These are phyloP conservation scores for Tholera decimalis DNA, from an alignment of 2,888 invertebrate genomes.

Conservation along the genomic window DNA sequence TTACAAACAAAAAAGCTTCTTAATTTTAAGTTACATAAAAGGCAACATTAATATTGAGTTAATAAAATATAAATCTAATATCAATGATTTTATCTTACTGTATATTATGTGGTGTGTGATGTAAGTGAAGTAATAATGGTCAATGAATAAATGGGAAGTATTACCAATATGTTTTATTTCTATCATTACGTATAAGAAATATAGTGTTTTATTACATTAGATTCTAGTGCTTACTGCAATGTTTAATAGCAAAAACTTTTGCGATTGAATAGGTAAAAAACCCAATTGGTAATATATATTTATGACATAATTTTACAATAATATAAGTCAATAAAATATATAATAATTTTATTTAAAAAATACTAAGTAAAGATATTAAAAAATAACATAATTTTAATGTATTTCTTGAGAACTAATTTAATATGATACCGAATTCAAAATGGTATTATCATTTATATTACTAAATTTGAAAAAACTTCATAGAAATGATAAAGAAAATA, in stretches of 20 bases:
- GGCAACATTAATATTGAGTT: conserved; percentile 53
- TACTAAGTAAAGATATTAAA: too few relatives aligned
- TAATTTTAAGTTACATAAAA: conserved; percentile 39
- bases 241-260: conserved; percentile 15
- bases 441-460: background rate
- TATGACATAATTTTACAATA: conserved; percentile 5
- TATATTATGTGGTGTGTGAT: conserved; percentile 67
- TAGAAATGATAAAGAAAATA: background rate
- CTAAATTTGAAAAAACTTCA: background rate
- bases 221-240: conserved; percentile 19
- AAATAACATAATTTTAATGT: background rate
- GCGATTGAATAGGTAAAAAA: conserved; percentile 9
- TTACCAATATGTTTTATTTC: conserved; percentile 58
- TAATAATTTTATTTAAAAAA: too few relatives aligned
- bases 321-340: conserved; percentile 2
- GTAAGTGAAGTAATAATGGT: conserved; percentile 69
- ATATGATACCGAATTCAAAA: background rate
- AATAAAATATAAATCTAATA: conserved; percentile 41
- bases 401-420: background rate
- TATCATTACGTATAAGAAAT: conserved; percentile 12
- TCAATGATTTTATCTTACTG: conserved; percentile 58
- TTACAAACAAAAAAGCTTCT: conserved; percentile 38
- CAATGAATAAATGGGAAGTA: conserved; percentile 73
- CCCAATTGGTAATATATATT: background rate
- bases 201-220: background rate